phyloP scores from a whole-genome alignment of 2,888 invertebrate genomes.

The Heliconius sara region DNA sequence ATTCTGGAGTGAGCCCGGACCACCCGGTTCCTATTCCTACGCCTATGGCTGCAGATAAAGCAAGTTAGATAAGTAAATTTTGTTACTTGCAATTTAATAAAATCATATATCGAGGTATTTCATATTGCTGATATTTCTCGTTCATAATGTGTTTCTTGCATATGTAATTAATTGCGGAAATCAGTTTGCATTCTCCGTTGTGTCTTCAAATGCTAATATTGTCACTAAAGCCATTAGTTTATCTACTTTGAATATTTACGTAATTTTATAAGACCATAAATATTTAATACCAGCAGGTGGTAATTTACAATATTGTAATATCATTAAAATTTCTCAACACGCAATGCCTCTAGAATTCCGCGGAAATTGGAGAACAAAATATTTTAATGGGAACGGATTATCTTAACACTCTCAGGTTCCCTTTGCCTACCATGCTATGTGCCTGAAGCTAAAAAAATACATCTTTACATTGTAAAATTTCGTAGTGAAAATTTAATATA shows the following conservation, averaged over 20 bases:
- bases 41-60: not conserved
- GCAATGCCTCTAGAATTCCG: no score
- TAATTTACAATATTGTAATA: not conserved
- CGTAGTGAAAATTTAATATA: no score
- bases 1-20: no score
- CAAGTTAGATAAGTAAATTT: not conserved
- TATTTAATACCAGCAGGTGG: not conserved
- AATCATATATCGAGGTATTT: not conserved
- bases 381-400: no score
- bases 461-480: no score
- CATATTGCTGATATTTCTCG: constrained; percentile 7
- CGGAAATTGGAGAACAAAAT: no score
- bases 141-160: constrained; percentile 29
- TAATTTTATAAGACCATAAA: not conserved
- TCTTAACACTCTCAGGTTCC: no score
- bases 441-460: no score
- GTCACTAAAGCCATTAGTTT: not conserved
- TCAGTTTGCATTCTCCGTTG: constrained; percentile 16
- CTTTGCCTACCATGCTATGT: no score
- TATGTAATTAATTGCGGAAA: constrained; percentile 29
- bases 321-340: not conserved
- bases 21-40: no score
- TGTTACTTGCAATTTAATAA: not conserved
- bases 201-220: constrained; percentile 15
- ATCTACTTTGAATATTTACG: constrained; percentile 12